Base-by-base conservation (phyloP, 2,113 vertebrate species). In the Petromus typicus region DNA sequence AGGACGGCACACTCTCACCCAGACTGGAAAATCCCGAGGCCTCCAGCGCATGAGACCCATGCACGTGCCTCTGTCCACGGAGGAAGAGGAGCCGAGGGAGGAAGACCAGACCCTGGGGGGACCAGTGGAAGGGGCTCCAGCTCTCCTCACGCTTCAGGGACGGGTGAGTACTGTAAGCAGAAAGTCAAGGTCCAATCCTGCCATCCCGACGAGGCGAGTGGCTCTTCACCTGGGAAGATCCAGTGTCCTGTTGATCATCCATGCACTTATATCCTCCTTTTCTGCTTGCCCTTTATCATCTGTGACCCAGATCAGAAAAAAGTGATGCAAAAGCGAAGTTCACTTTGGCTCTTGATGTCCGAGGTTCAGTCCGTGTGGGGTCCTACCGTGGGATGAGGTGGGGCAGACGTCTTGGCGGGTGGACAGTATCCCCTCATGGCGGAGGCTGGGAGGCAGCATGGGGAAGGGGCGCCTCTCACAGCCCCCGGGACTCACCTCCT, bases 1-100 rank as follows among this genome's bases (percentile, higher is more conserved):
- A 59, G 56, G 34, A 23, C 27, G 6, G 1, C 10, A 7, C 23
- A n/a, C 23, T 11, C 20, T 22, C 18, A 20, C 57, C 54, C 32
- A 13, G 23, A 6, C 73, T n/a, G 14, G n/a, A 37, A 45, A 17
- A 12, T 43, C 20, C 12, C 16, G 10, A 7, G 34, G 45, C 45
- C 25, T 18, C 6, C 5, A 23, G 3, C 40, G 27, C 0, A 27
- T 22, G 32, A 8, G 75, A 18, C 43, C 76, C 10, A 14, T 40
- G 12, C 3, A 0, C 0, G 1, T 2, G 14, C n/a, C n/a, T 22
- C 14, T 25, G 12, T 10, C 23, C 14, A 1, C 32, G 23, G 27
- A 54, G 40, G 56, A 34, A 32, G 20, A 16, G 71, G 63, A 30
- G 63, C 0, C 4, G 12, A 12, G 59, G 9, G 16, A 23, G 61